Evolutionary conservation across 2,113 vertebrate genomes (phyloP), one percentile per base, ranked within the genome.

Genomic region (Rhinolophus ferrumequinum): DNA sequence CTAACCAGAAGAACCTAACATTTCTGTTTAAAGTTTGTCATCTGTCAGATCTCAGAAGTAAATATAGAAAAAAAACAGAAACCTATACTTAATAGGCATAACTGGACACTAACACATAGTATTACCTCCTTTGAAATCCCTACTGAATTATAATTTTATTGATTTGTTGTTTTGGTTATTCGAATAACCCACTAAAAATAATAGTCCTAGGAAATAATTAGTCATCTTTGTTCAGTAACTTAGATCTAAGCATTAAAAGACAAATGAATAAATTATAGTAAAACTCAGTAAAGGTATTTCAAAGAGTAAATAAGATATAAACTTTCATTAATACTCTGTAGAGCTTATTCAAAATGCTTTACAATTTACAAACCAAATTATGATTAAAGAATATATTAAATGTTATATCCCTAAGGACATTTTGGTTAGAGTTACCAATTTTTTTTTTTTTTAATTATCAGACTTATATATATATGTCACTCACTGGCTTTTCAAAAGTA

Each of bases 281-380:
- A 66, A 94, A 93, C 41, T 85, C 76, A 94, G 93, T 98, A 96
- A 93, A 95, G 64, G 76, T 16, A 94, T 88, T 97, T 95, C 80
- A 96, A 97, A 26, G 72, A 97, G 77, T 93, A 73, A 93, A 22
- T 62, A 96, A 98, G 80, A 93, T 88, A 44, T 19, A 95, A 93
- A 82, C 80, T 85, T 64, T 95, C 94, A 95, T 85, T 97, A 97
- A 97, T 64, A 95, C 2, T 72, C 10, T 60, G 26, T 92, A 38
- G 33, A 96, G n/a, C 97, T 97, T 79, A 95, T 96, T 90, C 93
- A 86, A 97, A 96, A 84, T 69, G 97, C 30, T 92, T 97, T 97
- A 97, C 84, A 94, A 58, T 93, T 97, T 97, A 97, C 22, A 97
- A 97, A 95, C 85, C 89, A 79, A 92, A 97, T 96, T 94, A 75